A percentile compares a stretch with the other conserved stretches of the same genome.
Evolutionary conservation across 2,113 vertebrate species (phyloP).

Genomic region (Tragulus kanchil): DNA sequence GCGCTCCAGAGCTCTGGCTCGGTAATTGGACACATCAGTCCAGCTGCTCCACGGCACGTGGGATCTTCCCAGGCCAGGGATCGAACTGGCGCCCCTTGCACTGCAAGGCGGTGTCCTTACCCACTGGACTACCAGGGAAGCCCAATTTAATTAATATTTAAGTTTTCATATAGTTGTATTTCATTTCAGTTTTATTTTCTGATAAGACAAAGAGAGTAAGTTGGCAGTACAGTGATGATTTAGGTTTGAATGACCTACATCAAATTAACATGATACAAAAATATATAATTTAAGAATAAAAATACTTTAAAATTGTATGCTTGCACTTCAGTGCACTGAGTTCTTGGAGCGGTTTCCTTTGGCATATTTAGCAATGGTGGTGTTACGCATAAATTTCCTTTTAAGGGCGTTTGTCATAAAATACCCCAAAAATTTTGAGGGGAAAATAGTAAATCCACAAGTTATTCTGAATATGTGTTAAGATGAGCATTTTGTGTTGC

Average conservation of each 20-base stretch:
- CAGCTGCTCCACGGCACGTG: too few relatives aligned
- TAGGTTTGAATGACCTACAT: slow-evolving; percentile 64
- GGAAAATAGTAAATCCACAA: not conserved
- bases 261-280: slow-evolving; percentile 71
- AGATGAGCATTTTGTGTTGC: slow-evolving; percentile 22
- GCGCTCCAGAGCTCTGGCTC: too few relatives aligned
- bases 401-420: slow-evolving; percentile 53
- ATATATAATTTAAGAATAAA: slow-evolving; percentile 85
- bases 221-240: slow-evolving; percentile 66
- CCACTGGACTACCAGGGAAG: too few relatives aligned
- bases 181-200: slow-evolving; percentile 75
- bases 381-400: slow-evolving; percentile 74
- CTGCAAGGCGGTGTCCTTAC: too few relatives aligned
- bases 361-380: slow-evolving; percentile 63
- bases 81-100: too few relatives aligned
- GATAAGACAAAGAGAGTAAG: slow-evolving; percentile 77
- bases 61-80: too few relatives aligned
- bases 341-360: slow-evolving; percentile 73
- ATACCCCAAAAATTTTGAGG: not conserved
- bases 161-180: slow-evolving; percentile 55
- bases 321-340: slow-evolving; percentile 63
- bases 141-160: too few relatives aligned
- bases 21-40: too few relatives aligned
- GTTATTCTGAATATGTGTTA: slow-evolving; percentile 39
- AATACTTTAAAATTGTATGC: slow-evolving; percentile 85